Base-by-base conservation (phyloP, 1,140 invertebrate species). In the Drosophila nebulosa region DNA sequence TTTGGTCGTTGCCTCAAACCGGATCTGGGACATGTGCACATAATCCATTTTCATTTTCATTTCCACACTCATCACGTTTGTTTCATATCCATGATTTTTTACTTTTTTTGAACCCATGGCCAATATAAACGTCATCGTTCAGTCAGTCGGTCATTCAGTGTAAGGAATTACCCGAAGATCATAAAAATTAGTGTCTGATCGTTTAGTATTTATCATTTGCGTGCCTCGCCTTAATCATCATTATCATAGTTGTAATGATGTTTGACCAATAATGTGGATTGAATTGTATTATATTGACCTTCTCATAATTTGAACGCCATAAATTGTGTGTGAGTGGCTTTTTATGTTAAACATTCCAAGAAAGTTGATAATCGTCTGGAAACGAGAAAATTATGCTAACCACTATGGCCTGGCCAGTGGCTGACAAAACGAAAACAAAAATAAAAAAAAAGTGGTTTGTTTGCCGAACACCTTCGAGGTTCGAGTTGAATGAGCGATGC, bases 281-380 rank as follows among this genome's bases (percentile, higher is more conserved):
- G 24, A 50, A 30, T 52, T 60, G 73, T 78, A 64, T 83, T 83
- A 78, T 76, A 81, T 67, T 88, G 83, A 86, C 83, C 83, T 86
- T 86, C 63, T 65, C 53, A 36, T 52, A 50, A 64, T 59, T 69
- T 57, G 16, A 39, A 50, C 36, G 58, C 42, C 58, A 58, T 63
- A 51, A 26, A 30, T 71, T 85, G 76, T n/a, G n/a, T n/a, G n/a
- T 30, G 27, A 85, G 69, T 86, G 78, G 35, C 64, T 32, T 88
- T 79, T 88, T 83, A 83, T 83, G 84, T 83, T 88, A 83, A 88
- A 53, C 61, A 77, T 88, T 88, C 79, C 83, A 89, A 77, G 83
- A 88, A 88, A 88, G 84, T 75, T 79, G 75, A 74, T 80, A 78
- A 81, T 78, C 69, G 50, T 57, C 46, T 27, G 26, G 59, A 69